Evolutionary conservation across 2,888 invertebrate genomes (phyloP).

Genomic region (Acleris laterana): DNA sequence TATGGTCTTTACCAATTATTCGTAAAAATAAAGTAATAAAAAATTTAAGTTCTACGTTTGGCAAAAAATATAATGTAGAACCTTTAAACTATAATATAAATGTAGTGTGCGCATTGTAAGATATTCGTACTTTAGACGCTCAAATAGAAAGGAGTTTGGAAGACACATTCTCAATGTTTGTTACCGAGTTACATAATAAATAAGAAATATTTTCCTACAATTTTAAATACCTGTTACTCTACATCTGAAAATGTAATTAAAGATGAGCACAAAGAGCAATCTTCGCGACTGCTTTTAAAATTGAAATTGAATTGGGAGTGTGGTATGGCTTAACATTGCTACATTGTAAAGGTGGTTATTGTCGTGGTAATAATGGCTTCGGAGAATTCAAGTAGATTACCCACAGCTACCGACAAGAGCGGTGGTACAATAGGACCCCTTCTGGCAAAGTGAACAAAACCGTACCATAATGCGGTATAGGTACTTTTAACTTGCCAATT

Average conservation of each 20-base stretch:
- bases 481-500: constrained; percentile 32
- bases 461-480: constrained; percentile 42
- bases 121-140: no score
- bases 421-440: constrained; percentile 58
- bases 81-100: no score
- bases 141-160: no score
- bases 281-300: constrained; percentile 45
- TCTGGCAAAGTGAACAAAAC: constrained; percentile 52
- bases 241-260: constrained; percentile 11
- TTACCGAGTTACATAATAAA: background rate
- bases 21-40: no score
- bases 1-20: no score
- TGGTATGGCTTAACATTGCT: constrained; percentile 47
- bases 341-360: constrained; percentile 66
- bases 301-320: constrained; percentile 58
- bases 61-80: no score
- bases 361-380: constrained; percentile 63
- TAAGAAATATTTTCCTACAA: background rate
- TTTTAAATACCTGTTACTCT: background rate
- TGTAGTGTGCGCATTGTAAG: no score
- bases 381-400: constrained; percentile 62
- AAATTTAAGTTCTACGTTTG: no score
- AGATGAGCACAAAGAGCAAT: constrained; percentile 36
- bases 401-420: constrained; percentile 48
- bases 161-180: no score